These are phyloP conservation scores for Papilio machaon DNA, from an alignment of 1,140 invertebrate genomes.

Conservation along the genomic window DNA sequence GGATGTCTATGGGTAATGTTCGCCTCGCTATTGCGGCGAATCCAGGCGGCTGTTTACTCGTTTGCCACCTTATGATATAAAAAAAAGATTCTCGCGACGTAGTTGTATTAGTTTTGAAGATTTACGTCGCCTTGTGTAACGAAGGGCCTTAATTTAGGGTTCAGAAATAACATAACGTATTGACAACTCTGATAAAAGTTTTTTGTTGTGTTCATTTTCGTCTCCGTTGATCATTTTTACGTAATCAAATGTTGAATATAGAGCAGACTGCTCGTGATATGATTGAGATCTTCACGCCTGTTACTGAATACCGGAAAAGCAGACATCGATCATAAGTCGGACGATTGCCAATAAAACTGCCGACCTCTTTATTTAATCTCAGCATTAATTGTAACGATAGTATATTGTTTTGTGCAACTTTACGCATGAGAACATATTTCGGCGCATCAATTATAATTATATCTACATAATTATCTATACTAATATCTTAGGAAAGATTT, in stretches of 20 bases:
- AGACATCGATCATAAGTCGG: constrained; percentile 20
- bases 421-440: neutral
- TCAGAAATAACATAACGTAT: too few relatives aligned
- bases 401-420: constrained; percentile 22
- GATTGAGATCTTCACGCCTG: constrained; percentile 29
- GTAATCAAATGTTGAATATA: constrained; percentile 8
- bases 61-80: too few relatives aligned
- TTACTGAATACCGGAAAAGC: constrained; percentile 32
- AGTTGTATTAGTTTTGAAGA: too few relatives aligned
- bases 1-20: too few relatives aligned
- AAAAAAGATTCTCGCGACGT: too few relatives aligned
- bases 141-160: too few relatives aligned
- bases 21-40: too few relatives aligned
- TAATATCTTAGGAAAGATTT: too few relatives aligned
- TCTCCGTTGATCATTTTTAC: constrained; percentile 11
- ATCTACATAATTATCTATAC: neutral
- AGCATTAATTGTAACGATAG: neutral
- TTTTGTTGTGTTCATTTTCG: neutral
- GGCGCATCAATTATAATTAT: neutral
- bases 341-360: constrained; percentile 11
- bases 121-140: too few relatives aligned
- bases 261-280: constrained; percentile 10
- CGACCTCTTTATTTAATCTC: constrained; percentile 16
- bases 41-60: too few relatives aligned
- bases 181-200: neutral